phyloP scores from a whole-genome alignment of 2,888 invertebrate species.

The Brenthis ino region DNA sequence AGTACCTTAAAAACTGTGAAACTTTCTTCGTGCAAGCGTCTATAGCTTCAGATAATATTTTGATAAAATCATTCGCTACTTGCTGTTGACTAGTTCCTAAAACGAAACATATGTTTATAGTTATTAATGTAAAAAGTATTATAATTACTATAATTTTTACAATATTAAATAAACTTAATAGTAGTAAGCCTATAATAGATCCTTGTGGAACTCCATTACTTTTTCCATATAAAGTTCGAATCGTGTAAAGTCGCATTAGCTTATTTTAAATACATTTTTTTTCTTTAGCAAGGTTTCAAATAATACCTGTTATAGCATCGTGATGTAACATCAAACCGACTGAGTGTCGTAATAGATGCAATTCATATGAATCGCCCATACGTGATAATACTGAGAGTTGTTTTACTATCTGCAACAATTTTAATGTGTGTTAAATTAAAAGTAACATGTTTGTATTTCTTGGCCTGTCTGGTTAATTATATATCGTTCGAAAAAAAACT shows the following conservation, averaged over 20 bases:
- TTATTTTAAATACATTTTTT: too few species aligned
- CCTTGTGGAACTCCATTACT: too few species aligned
- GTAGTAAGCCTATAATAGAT: too few species aligned
- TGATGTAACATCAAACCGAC: constrained; percentile 90
- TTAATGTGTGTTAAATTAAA: not conserved
- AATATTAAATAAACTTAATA: too few species aligned
- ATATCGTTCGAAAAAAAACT: not conserved
- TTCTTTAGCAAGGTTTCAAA: not conserved
- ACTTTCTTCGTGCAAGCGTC: constrained; percentile 66
- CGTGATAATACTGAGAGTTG: constrained; percentile 63
- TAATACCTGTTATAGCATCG: constrained; percentile 91
- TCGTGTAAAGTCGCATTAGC: too few species aligned
- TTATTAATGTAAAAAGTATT: not conserved
- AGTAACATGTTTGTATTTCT: too few species aligned
- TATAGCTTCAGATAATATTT: constrained; percentile 79
- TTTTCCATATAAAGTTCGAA: too few species aligned
- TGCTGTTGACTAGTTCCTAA: constrained; percentile 82
- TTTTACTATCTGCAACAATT: constrained; percentile 55
- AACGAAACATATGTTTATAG: not conserved
- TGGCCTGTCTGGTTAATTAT: too few species aligned
- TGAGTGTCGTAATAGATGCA: constrained; percentile 72
- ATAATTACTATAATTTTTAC: too few species aligned
- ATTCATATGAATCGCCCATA: constrained; percentile 64
- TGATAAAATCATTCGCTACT: constrained; percentile 85
- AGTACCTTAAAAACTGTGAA: constrained; percentile 60